Conservation (phyloP, 1,140 invertebrate genomes). For the Atta colombica region DNA sequence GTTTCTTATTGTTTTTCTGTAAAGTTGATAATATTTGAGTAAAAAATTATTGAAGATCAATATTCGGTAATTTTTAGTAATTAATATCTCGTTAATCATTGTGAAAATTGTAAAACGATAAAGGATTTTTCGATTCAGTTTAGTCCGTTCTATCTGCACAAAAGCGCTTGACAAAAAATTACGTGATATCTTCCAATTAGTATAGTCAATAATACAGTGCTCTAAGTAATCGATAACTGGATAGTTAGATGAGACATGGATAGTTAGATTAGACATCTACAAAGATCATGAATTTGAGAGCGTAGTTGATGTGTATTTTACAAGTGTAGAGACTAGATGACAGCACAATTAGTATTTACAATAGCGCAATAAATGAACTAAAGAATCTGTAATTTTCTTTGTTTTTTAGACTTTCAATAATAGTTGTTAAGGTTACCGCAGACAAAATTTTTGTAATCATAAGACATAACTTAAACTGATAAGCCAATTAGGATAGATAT, state of each 20-base stretch:
- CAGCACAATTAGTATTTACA: neutral
- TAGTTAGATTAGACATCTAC: neutral
- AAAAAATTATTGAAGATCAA: no score
- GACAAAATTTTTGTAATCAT: no score
- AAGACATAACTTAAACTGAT: no score
- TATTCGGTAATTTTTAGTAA: no score
- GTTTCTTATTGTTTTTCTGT: no score
- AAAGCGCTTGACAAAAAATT: no score
- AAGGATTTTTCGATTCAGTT: no score
- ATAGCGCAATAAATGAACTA: neutral
- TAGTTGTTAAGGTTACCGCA: neutral
- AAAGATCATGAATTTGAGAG: neutral
- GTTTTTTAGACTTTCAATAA: neutral
- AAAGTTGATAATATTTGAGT: no score
- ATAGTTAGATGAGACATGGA: neutral
- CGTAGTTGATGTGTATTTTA: neutral
- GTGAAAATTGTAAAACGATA: no score
- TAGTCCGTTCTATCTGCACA: no score
- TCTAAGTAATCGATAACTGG: slow-evolving; percentile 2
- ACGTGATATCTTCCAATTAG: neutral
- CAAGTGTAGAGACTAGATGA: neutral
- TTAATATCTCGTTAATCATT: no score
- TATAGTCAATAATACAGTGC: neutral
- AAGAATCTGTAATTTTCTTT: neutral
- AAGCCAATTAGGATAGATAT: no score